Percentiles rank a stretch among this genome's conserved stretches.
phyloP scores from a whole-genome alignment of 2,797 vertebrate species.

The Pangasius mekongensis region DNA sequence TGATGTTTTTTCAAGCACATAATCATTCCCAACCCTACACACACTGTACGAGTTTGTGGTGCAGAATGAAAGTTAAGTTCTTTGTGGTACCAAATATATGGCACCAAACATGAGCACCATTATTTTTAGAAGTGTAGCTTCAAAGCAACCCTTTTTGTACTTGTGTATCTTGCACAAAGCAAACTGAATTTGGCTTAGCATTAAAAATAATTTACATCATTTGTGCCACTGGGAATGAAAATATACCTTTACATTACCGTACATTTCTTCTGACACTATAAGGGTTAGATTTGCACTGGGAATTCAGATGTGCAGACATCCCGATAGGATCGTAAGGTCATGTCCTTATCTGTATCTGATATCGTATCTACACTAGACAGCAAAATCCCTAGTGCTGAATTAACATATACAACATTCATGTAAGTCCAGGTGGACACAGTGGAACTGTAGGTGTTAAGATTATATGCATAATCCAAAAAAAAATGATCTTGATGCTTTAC shows the following conservation, averaged over 20 bases:
- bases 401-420: background rate
- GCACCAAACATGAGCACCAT: background rate
- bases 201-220: background rate
- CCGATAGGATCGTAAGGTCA: background rate
- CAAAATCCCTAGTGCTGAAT: slow-evolving; percentile 16
- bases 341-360: background rate
- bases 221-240: background rate
- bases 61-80: background rate
- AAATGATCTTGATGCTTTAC: background rate
- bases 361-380: background rate
- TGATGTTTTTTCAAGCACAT: background rate
- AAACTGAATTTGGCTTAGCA: background rate
- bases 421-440: background rate
- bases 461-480: background rate
- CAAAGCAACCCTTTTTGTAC: background rate
- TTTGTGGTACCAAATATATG: background rate
- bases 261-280: background rate
- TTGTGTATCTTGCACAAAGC: background rate
- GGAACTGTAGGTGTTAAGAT: background rate
- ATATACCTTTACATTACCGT: background rate
- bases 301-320: background rate
- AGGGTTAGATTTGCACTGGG: background rate
- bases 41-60: background rate
- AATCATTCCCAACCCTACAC: background rate
- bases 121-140: background rate